Conservation (phyloP, 2,797 vertebrate species). For the Schizothorax lantsangensis region DNA sequence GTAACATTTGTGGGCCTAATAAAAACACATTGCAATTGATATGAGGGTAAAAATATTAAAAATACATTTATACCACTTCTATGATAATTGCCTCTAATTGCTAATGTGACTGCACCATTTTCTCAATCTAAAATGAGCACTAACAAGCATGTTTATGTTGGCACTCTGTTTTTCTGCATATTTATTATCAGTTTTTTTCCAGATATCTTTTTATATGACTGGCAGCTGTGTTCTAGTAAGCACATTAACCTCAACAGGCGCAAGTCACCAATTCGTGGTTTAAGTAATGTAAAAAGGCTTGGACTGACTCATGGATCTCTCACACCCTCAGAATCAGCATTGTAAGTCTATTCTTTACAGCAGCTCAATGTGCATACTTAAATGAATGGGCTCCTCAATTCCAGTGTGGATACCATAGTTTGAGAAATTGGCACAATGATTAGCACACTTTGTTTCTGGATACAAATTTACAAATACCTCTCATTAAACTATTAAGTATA, state of each 20-base stretch:
- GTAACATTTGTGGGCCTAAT: no score
- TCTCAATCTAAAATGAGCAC: not conserved
- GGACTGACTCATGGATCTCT: conserved; percentile 6
- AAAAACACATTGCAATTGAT: not conserved
- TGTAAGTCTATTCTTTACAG: not conserved
- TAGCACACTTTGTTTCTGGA: not conserved
- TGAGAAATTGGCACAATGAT: conserved; percentile 6
- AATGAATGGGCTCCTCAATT: not conserved
- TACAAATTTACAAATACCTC: not conserved
- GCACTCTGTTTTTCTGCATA: not conserved
- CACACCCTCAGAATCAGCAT: not conserved
- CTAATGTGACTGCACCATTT: not conserved
- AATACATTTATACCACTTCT: not conserved
- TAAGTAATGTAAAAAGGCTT: not conserved
- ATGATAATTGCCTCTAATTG: not conserved
- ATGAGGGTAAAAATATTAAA: not conserved
- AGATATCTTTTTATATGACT: not conserved
- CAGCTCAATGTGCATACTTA: conserved; percentile 1
- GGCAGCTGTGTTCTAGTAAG: conserved; percentile 1
- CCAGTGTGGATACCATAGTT: not conserved
- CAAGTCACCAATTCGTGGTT: not conserved
- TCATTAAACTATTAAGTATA: not conserved
- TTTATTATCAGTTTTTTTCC: not conserved
- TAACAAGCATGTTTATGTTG: not conserved
- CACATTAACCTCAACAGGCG: not conserved